A percentile compares a stretch with the other conserved stretches of the same genome.
Conservation (phyloP, 1,140 invertebrate genomes). For the Pissodes strobi region DNA sequence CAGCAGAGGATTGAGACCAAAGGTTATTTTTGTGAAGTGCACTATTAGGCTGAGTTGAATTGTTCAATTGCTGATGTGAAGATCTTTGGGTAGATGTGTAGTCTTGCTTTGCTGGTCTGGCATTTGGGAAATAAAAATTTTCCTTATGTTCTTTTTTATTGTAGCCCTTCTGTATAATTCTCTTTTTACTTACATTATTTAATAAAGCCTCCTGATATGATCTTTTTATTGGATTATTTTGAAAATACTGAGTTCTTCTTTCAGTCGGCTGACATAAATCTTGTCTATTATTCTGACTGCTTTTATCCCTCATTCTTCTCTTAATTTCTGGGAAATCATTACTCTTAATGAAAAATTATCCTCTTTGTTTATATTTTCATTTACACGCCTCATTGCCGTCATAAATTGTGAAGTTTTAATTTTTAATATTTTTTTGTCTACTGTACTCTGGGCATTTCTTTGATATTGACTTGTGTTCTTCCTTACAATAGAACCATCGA, state of each 20-base stretch:
- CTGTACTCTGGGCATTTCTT: slow-evolving; percentile 21
- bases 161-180: slow-evolving; percentile 1
- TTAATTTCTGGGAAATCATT: slow-evolving; percentile 1
- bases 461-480: background rate
- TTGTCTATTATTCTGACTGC: slow-evolving; percentile 2
- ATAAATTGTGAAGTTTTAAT: slow-evolving; percentile 8
- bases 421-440: slow-evolving; percentile 25
- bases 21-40: no score
- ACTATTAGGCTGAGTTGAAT: no score
- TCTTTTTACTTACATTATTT: background rate
- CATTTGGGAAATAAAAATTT: no score
- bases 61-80: no score
- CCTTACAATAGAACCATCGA: slow-evolving; percentile 5
- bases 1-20: no score
- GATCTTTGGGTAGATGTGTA: no score
- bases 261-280: background rate
- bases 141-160: background rate
- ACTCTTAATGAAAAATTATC: background rate
- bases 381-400: slow-evolving; percentile 4
- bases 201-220: background rate
- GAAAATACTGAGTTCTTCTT: background rate
- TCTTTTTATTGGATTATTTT: background rate
- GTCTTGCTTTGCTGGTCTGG: no score
- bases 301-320: background rate
- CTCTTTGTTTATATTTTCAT: background rate